Evolutionary conservation across 2,888 invertebrate species (phyloP).

Genomic region (Ischnura elegans): DNA sequence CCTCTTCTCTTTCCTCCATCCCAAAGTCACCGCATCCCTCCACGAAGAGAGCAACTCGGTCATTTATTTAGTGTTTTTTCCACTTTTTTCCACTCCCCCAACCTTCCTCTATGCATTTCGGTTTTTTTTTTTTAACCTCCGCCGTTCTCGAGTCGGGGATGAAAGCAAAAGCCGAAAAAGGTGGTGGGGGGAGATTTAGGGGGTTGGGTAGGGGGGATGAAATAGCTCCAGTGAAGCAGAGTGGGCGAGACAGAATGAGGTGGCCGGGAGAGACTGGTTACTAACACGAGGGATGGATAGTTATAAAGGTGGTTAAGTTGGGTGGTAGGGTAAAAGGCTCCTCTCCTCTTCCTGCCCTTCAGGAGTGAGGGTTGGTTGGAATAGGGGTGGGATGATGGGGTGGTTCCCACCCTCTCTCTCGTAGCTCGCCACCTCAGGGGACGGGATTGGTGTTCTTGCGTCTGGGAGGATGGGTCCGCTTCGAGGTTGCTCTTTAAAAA

Average conservation of each 20-base stretch:
- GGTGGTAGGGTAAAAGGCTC: not conserved
- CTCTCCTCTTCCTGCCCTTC: not conserved
- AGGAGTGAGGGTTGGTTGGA: not conserved
- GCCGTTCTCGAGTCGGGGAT: not conserved
- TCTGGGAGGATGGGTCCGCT: not conserved
- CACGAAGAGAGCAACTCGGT: not conserved
- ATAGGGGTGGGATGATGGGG: not conserved
- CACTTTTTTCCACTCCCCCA: not conserved
- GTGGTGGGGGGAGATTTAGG: not conserved
- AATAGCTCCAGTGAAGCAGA: not conserved
- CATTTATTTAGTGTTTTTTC: not conserved
- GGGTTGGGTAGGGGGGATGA: not conserved
- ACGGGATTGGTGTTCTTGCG: not conserved
- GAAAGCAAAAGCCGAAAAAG: constrained; percentile 25
- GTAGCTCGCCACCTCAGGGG: not conserved
- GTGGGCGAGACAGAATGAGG: not conserved
- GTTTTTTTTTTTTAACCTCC: no score
- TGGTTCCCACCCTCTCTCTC: not conserved
- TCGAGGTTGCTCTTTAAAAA: not conserved
- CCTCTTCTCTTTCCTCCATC: not conserved
- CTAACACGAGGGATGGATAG: not conserved
- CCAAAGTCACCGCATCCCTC: not conserved
- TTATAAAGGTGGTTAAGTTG: constrained; percentile 11
- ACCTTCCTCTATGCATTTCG: no score
- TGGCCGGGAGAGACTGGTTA: not conserved